Evolutionary conservation across 2,888 invertebrate genomes (phyloP).

Genomic region (Ectropis crepuscularia): DNA sequence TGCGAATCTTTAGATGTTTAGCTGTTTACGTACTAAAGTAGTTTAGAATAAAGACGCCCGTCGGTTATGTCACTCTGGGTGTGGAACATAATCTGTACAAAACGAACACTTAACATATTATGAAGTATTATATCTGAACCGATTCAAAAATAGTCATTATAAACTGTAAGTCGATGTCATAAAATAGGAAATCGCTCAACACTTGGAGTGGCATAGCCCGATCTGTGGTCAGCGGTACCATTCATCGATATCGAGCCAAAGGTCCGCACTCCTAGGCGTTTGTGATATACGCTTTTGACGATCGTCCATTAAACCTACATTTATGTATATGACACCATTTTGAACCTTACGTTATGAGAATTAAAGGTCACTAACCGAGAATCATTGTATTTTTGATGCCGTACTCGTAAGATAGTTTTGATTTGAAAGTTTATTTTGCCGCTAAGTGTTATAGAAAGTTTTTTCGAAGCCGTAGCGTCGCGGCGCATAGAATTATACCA

Average conservation of each 20-base stretch:
- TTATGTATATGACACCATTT: constrained; percentile 52
- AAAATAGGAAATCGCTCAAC: constrained; percentile 9
- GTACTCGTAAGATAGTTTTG: constrained; percentile 33
- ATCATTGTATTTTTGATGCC: constrained; percentile 42
- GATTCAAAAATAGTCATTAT: background rate
- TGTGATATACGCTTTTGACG: constrained; percentile 82
- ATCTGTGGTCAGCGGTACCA: constrained; percentile 24
- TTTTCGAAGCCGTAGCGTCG: constrained; percentile 39
- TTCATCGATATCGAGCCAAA: constrained; percentile 25
- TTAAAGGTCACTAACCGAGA: constrained; percentile 39
- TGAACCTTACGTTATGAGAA: constrained; percentile 46
- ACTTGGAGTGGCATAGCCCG: constrained; percentile 20
- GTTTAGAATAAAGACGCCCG: constrained; percentile 30
- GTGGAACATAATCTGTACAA: constrained; percentile 1
- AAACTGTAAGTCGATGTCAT: background rate
- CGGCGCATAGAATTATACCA: constrained; percentile 38
- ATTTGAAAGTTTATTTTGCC: constrained; percentile 29
- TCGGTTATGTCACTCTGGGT: constrained; percentile 21
- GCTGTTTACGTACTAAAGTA: constrained; percentile 34
- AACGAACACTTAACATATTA: background rate
- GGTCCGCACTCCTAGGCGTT: constrained; percentile 54
- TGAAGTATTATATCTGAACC: constrained; percentile 13
- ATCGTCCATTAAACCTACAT: constrained; percentile 75
- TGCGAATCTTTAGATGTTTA: constrained; percentile 19
- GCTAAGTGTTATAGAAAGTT: constrained; percentile 31